Conservation (phyloP, 2,888 invertebrate genomes). For the Drosophila hamatofila region DNA sequence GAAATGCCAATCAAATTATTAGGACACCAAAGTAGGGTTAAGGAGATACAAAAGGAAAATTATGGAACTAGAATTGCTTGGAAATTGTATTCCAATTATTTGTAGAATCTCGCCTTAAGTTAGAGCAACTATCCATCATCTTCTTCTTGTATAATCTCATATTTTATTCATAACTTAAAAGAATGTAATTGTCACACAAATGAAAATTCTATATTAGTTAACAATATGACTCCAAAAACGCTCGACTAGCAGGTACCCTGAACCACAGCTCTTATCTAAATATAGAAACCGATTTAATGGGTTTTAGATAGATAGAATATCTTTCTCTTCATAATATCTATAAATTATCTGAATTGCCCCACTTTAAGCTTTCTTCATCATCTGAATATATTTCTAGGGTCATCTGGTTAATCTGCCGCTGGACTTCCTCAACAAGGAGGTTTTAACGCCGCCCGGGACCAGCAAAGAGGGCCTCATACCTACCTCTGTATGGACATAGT, state of each 20-base stretch:
- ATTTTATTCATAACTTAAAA: too few species aligned
- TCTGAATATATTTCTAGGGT: slow-evolving; percentile 86
- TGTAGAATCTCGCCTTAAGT: too few species aligned
- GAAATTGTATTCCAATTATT: too few species aligned
- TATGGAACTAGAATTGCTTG: too few species aligned
- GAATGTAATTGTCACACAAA: too few species aligned
- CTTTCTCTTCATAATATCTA: neutral
- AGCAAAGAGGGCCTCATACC: slow-evolving; percentile 97
- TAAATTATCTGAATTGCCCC: neutral
- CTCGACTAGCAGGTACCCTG: neutral
- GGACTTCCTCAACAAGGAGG: slow-evolving; percentile 94
- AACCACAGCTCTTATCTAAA: neutral
- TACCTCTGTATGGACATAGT: slow-evolving; percentile 94
- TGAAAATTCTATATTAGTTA: too few species aligned
- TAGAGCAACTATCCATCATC: too few species aligned
- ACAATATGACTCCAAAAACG: neutral
- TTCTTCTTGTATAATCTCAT: neutral
- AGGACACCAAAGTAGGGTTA: too few species aligned
- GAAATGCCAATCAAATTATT: neutral
- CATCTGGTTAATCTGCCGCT: slow-evolving; percentile 95
- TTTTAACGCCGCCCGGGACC: slow-evolving; percentile 92
- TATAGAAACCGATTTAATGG: neutral
- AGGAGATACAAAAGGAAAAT: too few species aligned
- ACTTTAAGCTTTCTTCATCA: neutral
- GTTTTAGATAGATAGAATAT: neutral